A percentile compares a stretch with the other conserved stretches of the same genome.
Conservation (phyloP, 2,888 invertebrate genomes). For the Campoletis raptor region DNA sequence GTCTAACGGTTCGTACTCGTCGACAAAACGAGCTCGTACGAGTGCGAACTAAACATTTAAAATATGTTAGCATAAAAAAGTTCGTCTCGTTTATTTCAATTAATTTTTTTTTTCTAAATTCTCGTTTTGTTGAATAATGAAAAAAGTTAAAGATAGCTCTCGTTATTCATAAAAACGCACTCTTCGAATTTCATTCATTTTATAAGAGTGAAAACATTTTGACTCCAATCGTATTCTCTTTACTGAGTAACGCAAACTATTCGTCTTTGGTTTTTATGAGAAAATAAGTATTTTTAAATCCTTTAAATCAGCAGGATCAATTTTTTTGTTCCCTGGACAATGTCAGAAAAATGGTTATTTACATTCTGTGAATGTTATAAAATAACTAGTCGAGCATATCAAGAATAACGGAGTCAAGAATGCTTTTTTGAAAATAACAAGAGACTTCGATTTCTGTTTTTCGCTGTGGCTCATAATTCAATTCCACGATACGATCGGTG, state of each 20-base stretch:
- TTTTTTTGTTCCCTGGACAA: background rate
- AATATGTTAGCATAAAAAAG: constrained; percentile 73
- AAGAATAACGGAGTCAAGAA: background rate
- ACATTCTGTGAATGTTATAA: background rate
- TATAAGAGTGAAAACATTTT: background rate
- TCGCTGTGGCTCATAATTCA: constrained; percentile 6
- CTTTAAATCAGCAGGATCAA: background rate
- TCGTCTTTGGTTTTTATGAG: constrained; percentile 8
- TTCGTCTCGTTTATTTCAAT: constrained; percentile 53
- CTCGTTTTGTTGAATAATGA: background rate
- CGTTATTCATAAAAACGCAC: background rate
- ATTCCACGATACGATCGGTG: constrained; percentile 45
- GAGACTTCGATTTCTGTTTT: constrained; percentile 6
- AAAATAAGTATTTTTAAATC: background rate
- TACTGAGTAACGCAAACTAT: background rate
- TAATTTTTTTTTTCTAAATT: background rate
- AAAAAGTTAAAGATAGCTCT: background rate
- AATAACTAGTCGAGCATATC: background rate
- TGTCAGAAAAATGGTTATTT: background rate
- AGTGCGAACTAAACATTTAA: constrained; percentile 72
- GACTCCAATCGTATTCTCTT: background rate
- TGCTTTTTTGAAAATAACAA: constrained; percentile 9
- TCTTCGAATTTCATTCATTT: background rate
- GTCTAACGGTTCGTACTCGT: constrained; percentile 57
- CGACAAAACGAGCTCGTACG: constrained; percentile 41